Evolutionary conservation across 2,888 invertebrate species (phyloP).

Genomic region (Drosophila atripex): DNA sequence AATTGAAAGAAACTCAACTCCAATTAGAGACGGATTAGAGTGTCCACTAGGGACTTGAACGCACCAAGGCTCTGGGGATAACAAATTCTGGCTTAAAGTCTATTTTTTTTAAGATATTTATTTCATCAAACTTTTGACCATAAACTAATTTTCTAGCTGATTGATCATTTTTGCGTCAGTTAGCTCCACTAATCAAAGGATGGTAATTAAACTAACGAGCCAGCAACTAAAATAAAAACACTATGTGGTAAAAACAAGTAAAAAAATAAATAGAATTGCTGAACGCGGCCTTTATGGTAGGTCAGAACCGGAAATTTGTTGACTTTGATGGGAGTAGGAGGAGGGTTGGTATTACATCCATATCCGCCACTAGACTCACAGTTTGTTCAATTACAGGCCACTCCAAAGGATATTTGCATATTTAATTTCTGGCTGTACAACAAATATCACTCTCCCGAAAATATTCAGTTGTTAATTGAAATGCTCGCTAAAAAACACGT

Average conservation of each 20-base stretch:
- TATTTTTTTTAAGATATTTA: background rate
- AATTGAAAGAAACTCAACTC: conserved; percentile 56
- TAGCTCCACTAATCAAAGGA: conserved; percentile 33
- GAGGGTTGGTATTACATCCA: background rate
- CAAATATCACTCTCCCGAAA: conserved; percentile 10
- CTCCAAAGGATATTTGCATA: conserved; percentile 53
- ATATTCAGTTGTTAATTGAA: conserved; percentile 49
- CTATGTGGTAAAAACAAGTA: background rate
- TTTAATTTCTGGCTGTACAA: conserved; percentile 47
- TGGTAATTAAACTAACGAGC: conserved; percentile 39
- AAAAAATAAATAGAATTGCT: conserved; percentile 4
- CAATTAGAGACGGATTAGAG: conserved; percentile 57
- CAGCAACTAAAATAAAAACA: conserved; percentile 8
- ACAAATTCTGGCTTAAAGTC: background rate
- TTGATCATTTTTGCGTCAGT: conserved; percentile 12
- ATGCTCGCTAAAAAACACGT: conserved; percentile 42
- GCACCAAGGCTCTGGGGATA: background rate
- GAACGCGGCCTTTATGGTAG: conserved; percentile 43
- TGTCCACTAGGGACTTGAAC: background rate
- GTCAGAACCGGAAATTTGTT: conserved; percentile 43
- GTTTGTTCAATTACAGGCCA: conserved; percentile 44
- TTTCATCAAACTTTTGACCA: conserved; percentile 1
- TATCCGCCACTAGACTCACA: conserved; percentile 26
- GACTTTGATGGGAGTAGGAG: conserved; percentile 29
- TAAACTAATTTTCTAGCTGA: conserved; percentile 13